These are phyloP conservation scores for Aporophyla nigra DNA, from an alignment of 2,888 invertebrate genomes.

Conservation along the genomic window DNA sequence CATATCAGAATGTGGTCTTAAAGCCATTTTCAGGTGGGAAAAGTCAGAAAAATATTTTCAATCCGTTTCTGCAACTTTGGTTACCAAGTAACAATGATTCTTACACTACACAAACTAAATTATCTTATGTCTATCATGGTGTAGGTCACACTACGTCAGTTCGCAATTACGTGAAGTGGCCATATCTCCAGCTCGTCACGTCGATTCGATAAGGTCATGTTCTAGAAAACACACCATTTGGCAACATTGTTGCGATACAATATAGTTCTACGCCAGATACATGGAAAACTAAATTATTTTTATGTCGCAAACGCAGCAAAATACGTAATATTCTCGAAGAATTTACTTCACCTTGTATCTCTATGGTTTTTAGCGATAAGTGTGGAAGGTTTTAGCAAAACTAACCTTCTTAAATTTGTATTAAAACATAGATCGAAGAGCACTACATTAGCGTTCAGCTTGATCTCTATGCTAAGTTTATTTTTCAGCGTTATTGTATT, in stretches of 20 bases:
- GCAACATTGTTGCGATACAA: slow-evolving; percentile 52
- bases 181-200: slow-evolving; percentile 61
- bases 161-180: slow-evolving; percentile 50
- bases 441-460: too few relatives aligned
- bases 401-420: neutral
- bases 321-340: slow-evolving; percentile 27
- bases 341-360: slow-evolving; percentile 40
- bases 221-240: slow-evolving; percentile 55
- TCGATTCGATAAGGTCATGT: slow-evolving; percentile 66
- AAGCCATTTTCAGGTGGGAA: neutral
- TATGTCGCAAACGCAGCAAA: slow-evolving; percentile 29
- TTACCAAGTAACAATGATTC: neutral
- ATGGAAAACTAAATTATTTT: slow-evolving; percentile 45
- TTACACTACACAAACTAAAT: neutral
- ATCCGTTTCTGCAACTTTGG: neutral
- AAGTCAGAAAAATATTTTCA: neutral
- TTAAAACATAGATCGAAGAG: neutral
- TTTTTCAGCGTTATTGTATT: neutral
- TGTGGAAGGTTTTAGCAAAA: neutral
- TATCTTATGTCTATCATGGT: slow-evolving; percentile 31
- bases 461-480: neutral
- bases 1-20: neutral
- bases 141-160: slow-evolving; percentile 39
- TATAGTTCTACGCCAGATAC: slow-evolving; percentile 49
- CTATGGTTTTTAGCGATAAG: slow-evolving; percentile 10